Conservation (phyloP, 2,888 invertebrate species). For the Lymantria monacha region DNA sequence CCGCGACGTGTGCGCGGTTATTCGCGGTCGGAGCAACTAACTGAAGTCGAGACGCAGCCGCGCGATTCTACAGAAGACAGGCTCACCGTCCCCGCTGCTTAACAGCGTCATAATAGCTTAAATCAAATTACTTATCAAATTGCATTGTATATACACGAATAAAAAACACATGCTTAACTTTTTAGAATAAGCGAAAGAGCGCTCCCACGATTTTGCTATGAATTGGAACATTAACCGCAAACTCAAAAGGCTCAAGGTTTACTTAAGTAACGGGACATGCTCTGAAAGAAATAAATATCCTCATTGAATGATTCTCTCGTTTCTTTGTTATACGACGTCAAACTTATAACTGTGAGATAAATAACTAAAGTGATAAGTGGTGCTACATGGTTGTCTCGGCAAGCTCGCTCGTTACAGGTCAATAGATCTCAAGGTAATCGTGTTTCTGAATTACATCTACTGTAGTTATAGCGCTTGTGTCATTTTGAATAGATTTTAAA, state of each 20-base stretch:
- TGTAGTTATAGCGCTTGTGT: conserved; percentile 25
- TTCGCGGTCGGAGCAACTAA: conserved; percentile 70
- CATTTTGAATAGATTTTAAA: conserved; percentile 5
- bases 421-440: conserved; percentile 68
- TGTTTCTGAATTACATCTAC: conserved; percentile 50
- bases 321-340: conserved; percentile 23
- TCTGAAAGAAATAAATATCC: conserved; percentile 23
- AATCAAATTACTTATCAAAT: conserved; percentile 73
- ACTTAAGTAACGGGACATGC: conserved; percentile 29
- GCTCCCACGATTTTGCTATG: conserved; percentile 62
- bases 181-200: conserved; percentile 42
- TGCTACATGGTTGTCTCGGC: conserved; percentile 25
- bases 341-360: conserved; percentile 30
- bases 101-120: conserved; percentile 47
- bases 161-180: conserved; percentile 54
- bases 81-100: conserved; percentile 48
- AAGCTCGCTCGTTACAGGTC: conserved; percentile 50
- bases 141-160: conserved; percentile 54
- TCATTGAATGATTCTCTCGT: conserved; percentile 16
- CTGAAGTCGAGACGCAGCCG: conserved; percentile 42
- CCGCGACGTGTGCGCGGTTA: conserved; percentile 63
- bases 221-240: conserved; percentile 41
- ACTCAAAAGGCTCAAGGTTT: conserved; percentile 18
- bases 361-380: conserved; percentile 32
- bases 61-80: conserved; percentile 30